Percentiles rank a stretch among this genome's conserved stretches.
Evolutionary conservation across 2,113 vertebrate species (phyloP).

Genomic region (Malurus elegans): DNA sequence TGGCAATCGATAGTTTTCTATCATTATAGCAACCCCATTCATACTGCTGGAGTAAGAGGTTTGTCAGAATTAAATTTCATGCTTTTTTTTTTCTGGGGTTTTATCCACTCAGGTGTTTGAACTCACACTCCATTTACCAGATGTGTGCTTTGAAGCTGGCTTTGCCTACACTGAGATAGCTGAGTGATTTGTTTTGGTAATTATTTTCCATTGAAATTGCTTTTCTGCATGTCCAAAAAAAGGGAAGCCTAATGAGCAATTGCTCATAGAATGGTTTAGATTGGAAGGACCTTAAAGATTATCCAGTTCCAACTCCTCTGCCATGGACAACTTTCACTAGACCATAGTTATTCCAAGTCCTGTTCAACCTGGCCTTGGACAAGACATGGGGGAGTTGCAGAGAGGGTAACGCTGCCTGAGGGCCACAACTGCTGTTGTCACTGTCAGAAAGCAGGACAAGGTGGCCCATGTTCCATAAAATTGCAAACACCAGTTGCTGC

Average conservation of each 20-base stretch:
- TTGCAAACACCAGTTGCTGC: background rate
- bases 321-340: background rate
- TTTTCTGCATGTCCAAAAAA: background rate
- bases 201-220: background rate
- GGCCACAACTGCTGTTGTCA: background rate
- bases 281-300: background rate
- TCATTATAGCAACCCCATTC: constrained; percentile 43
- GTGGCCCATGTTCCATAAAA: background rate
- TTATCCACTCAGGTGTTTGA: background rate
- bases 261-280: background rate
- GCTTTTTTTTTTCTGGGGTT: background rate
- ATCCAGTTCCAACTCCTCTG: background rate
- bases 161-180: background rate
- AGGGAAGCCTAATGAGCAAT: background rate
- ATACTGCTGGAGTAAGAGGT: background rate
- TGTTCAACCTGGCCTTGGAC: background rate
- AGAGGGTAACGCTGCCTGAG: background rate
- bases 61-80: constrained; percentile 55
- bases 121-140: background rate
- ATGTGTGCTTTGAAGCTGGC: background rate
- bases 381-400: background rate
- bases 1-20: constrained; percentile 64
- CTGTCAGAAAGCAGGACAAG: background rate
- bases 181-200: background rate
- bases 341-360: background rate